Evolutionary conservation across 2,888 invertebrate species (phyloP).

Genomic region (Timema podura): DNA sequence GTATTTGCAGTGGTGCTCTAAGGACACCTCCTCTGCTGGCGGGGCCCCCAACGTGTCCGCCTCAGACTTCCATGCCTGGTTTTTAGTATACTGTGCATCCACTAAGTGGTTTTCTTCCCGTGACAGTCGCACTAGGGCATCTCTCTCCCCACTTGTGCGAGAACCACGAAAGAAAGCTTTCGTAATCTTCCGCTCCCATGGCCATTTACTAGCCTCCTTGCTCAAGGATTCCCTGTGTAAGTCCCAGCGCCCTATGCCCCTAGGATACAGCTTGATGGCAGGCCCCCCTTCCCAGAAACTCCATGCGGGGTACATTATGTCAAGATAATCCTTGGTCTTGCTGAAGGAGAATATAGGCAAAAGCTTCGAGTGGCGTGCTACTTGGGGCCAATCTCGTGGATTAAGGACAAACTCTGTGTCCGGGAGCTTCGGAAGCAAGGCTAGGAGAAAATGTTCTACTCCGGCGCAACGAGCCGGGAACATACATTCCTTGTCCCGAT

Average conservation of each 20-base stretch:
- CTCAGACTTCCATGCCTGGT: slow-evolving; percentile 97
- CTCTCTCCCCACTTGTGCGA: slow-evolving; percentile 86
- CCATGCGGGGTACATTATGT: slow-evolving; percentile 96
- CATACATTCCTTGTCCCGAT: slow-evolving; percentile 79
- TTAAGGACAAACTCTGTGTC: slow-evolving; percentile 86
- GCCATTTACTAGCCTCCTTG: slow-evolving; percentile 57
- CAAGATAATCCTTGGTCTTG: slow-evolving; percentile 79
- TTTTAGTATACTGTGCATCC: slow-evolving; percentile 94
- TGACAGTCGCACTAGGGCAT: slow-evolving; percentile 79
- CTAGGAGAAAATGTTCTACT: slow-evolving; percentile 80
- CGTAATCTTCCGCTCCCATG: slow-evolving; percentile 71
- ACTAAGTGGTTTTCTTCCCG: slow-evolving; percentile 69
- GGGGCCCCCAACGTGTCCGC: slow-evolving; percentile 81
- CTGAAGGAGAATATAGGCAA: slow-evolving; percentile 94
- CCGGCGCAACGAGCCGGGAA: slow-evolving; percentile 91
- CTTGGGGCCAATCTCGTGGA: slow-evolving; percentile 90
- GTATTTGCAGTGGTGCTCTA: slow-evolving; percentile 89
- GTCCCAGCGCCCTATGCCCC: slow-evolving; percentile 93
- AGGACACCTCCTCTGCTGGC: slow-evolving; percentile 80
- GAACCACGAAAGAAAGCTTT: slow-evolving; percentile 90
- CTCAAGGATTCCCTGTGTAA: slow-evolving; percentile 68
- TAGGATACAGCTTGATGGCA: slow-evolving; percentile 88
- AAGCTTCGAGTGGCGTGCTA: slow-evolving; percentile 55
- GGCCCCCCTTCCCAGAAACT: slow-evolving; percentile 98
- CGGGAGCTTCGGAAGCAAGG: slow-evolving; percentile 64